Evolutionary conservation across 2,797 vertebrate genomes (phyloP).

Genomic region (Rachycentron canadum): DNA sequence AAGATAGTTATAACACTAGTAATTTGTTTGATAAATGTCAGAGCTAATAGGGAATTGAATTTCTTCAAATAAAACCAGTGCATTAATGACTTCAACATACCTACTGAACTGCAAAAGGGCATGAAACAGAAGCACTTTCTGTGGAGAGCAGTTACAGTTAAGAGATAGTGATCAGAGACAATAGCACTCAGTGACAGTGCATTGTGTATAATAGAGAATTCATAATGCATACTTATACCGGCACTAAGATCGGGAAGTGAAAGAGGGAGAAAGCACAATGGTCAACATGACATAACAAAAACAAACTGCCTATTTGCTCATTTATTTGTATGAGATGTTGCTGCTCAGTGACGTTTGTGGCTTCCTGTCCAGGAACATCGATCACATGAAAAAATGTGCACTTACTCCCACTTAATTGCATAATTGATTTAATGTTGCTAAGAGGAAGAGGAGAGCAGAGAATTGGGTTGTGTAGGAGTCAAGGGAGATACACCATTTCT

Average conservation of each 20-base stretch:
- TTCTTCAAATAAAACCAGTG: slow-evolving; percentile 29
- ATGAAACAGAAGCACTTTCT: background rate
- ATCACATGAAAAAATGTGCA: slow-evolving; percentile 21
- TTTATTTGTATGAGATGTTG: background rate
- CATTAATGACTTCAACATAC: slow-evolving; percentile 38
- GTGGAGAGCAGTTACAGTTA: background rate
- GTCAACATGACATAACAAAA: slow-evolving; percentile 2
- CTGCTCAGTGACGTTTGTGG: slow-evolving; percentile 21
- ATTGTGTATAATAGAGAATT: background rate
- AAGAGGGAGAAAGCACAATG: background rate
- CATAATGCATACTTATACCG: background rate
- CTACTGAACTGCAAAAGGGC: slow-evolving; percentile 25
- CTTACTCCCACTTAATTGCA: slow-evolving; percentile 43
- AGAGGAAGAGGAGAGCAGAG: background rate
- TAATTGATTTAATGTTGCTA: slow-evolving; percentile 23
- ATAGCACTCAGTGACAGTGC: background rate
- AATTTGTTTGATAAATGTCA: slow-evolving; percentile 65
- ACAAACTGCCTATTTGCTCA: background rate
- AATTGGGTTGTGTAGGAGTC: background rate
- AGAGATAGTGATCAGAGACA: slow-evolving; percentile 5
- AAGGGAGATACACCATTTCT: background rate
- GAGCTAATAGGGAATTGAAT: slow-evolving; percentile 43
- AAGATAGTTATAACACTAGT: slow-evolving; percentile 37
- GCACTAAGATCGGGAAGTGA: background rate
- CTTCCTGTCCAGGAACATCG: background rate